These are phyloP conservation scores for Elaphurus davidianus DNA, from an alignment of 2,113 vertebrate species.

Conservation along the genomic window DNA sequence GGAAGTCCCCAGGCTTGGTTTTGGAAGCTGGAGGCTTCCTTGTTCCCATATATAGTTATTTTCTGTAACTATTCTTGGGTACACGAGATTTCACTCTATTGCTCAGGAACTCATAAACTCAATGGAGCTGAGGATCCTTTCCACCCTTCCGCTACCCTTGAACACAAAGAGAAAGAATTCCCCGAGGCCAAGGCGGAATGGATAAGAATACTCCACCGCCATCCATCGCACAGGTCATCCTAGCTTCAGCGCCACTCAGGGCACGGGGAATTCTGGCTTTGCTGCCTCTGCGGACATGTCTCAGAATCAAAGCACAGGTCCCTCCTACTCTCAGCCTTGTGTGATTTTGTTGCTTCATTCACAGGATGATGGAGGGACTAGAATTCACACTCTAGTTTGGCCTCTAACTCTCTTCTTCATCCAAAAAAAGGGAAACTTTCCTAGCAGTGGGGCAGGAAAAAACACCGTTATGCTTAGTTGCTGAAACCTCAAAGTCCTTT, in stretches of 20 bases:
- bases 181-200: fast-evolving
- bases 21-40: background rate
- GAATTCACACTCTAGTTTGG: background rate
- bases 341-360: background rate
- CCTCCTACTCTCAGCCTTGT: background rate
- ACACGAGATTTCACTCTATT: background rate
- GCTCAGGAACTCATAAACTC: background rate
- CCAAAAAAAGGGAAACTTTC: background rate
- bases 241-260: background rate
- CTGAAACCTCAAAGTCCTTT: background rate
- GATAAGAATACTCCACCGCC: background rate
- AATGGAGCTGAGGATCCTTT: background rate
- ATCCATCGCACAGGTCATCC: background rate
- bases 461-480: background rate
- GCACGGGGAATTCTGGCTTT: background rate
- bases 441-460: background rate
- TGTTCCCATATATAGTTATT: background rate
- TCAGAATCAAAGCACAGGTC: background rate
- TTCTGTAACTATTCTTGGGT: background rate
- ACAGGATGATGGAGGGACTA: background rate
- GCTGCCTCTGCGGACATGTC: background rate
- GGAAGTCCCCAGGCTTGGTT: background rate
- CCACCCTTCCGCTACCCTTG: background rate
- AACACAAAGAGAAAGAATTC: background rate
- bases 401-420: background rate